Evolutionary conservation across 2,797 vertebrate species (phyloP).

Genomic region (Micropoecilia bifurca): DNA sequence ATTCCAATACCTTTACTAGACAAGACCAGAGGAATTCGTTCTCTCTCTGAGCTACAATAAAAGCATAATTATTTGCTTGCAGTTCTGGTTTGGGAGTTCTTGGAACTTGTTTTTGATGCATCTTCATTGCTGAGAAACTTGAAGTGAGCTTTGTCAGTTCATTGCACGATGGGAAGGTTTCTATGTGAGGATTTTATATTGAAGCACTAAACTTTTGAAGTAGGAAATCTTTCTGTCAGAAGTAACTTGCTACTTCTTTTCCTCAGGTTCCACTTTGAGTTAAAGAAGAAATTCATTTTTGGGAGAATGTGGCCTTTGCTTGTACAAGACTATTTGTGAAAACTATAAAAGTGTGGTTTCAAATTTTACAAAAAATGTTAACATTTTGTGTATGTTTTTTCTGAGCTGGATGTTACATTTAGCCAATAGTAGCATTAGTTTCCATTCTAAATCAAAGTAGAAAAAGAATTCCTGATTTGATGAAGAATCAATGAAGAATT

Average conservation of each 20-base stretch:
- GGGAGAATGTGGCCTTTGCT: background rate
- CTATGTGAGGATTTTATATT: background rate
- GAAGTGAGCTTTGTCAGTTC: background rate
- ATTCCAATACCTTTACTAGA: background rate
- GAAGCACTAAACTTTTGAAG: background rate
- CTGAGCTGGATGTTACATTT: background rate
- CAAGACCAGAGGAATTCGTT: background rate
- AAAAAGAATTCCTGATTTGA: background rate
- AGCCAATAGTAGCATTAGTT: background rate
- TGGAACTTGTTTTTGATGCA: background rate
- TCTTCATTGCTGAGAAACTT: background rate
- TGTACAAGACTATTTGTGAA: background rate
- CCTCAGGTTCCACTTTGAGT: background rate
- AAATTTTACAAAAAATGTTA: background rate
- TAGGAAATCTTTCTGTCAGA: background rate
- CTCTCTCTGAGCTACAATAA: background rate
- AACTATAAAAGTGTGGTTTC: background rate
- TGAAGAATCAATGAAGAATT: background rate
- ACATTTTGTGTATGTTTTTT: background rate
- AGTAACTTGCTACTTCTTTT: background rate
- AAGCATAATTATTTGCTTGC: background rate
- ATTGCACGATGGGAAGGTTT: background rate
- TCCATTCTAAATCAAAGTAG: background rate
- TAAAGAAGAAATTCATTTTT: background rate
- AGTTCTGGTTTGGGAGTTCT: background rate